Conservation (phyloP, 2,113 vertebrate genomes). For the Lophotis ruficrista region DNA sequence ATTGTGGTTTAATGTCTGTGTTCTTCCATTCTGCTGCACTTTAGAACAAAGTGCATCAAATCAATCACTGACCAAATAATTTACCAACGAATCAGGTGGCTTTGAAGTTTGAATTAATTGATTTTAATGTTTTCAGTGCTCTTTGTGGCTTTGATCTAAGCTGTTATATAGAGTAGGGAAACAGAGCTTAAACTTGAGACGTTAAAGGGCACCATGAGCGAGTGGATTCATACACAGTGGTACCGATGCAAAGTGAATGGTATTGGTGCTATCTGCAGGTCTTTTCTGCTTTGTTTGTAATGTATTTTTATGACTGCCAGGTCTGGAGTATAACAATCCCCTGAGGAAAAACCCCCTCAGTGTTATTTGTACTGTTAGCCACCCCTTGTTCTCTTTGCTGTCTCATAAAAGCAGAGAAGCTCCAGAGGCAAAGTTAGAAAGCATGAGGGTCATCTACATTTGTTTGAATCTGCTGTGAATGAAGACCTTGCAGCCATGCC, state of each 20-base stretch:
- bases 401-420: not conserved
- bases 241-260: not conserved
- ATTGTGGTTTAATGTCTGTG: not conserved
- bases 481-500: not conserved
- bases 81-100: not conserved
- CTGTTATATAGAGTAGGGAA: not conserved
- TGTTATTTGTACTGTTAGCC: not conserved
- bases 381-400: not conserved
- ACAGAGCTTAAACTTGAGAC: not conserved
- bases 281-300: not conserved
- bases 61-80: not conserved
- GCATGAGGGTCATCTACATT: not conserved
- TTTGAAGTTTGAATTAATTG: conserved; percentile 60
- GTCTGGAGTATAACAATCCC: not conserved
- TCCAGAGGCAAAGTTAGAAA: not conserved
- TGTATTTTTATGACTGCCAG: not conserved
- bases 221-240: not conserved
- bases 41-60: conserved; percentile 37
- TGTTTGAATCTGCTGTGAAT: not conserved
- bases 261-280: not conserved
- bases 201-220: not conserved
- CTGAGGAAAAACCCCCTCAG: not conserved
- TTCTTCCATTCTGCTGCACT: conserved; percentile 16
- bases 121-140: conserved; percentile 56
- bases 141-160: conserved; percentile 49